Evolutionary conservation across 2,888 invertebrate species (phyloP), one percentile per base, ranked within the genome.

Genomic region (Itoplectis maculator): DNA sequence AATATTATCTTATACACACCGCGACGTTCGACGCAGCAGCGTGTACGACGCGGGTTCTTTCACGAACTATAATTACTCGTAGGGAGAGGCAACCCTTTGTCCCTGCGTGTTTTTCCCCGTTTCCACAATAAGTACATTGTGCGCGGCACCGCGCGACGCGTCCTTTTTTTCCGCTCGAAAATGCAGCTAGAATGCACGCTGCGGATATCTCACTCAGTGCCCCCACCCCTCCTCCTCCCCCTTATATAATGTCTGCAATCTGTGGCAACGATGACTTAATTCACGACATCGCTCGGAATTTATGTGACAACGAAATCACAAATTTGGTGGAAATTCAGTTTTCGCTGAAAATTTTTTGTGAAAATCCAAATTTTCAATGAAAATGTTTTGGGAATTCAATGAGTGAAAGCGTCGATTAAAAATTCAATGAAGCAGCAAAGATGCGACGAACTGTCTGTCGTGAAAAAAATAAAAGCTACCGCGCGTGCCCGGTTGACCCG

Each of bases 1-100:
- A 78, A 70, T 75, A 78, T 82, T 79, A 70, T 82, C 74, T 78
- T 79, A 66, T 79, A 45, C 82, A 65, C 51, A 15, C 18, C 3
- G 11, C 51, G 47, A 47, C 59, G 35, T 72, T 65, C 35, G 59
- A 51, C 37, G 51, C 23, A 29, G 56, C n/a, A n/a, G n/a, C n/a
- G n/a, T n/a, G n/a, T 61, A 29, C 18, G 40, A 20, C 69, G 15
- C n/a, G n/a, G n/a, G 69, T 65, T 81, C 76, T 72, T 74, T 47
- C 29, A 54, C 69, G 42, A 70, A 65, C 66, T 61, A 74, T 70
- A 49, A 73, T 77, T 77, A 61, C 23, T 45, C 63, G 70, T 40
- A 40, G 61, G 69, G 54, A 74, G 61, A 51, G 45, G 29, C 49
- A 23, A 56, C 61, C 54, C 69, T 72, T 75, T 37, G 35, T 70